Evolutionary conservation across 2,888 invertebrate genomes (phyloP), one percentile per base, ranked within the genome.

Genomic region (Leucophenga maculata): DNA sequence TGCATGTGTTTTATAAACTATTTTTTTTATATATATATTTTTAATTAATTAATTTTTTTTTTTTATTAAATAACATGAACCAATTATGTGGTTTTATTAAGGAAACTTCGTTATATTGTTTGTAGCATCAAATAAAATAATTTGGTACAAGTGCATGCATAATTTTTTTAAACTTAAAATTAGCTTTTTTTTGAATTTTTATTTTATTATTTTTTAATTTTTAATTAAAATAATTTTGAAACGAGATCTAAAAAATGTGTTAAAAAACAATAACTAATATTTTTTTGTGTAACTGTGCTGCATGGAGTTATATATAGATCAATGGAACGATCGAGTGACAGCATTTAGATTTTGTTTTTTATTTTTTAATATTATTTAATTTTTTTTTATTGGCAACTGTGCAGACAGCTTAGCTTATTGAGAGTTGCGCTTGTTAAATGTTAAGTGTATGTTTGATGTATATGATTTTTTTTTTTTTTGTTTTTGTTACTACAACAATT

Each of bases 1-100:
- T 39, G 39, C 39, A 39, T 39, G 67, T 71, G 13, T 48, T 72
- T 59, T 68, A 44, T 64, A 68, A 50, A 32, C 31, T 52, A 26
- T 39, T 54, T 32, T 65, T 65, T 66, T 64, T 67, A 20, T 64
- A 62, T 69, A 67, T 69, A 26, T 70, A 71, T 69, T 73, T 74
- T 72, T 72, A 72, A 70, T 74, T 72, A 70, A 68, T 72, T 70
- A 72, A 69, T 70, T 74, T 73, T 74, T 75, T 74, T 75, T 67
- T 67, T 72, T 8, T 6, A 39, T 39, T 39, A 39, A 39, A 39
- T 39, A 39, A 39, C 39, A 39, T 39, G 11, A 39, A 39, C 39
- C 39, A 39, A 11, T 39, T 39, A 11, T 39, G 11, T 39, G 39
- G 39, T 39, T 39, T 39, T 39, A 39, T 39, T 26, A 39, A 39